Evolutionary conservation across 2,113 vertebrate genomes (phyloP).

Genomic region (Climacteris rufus): DNA sequence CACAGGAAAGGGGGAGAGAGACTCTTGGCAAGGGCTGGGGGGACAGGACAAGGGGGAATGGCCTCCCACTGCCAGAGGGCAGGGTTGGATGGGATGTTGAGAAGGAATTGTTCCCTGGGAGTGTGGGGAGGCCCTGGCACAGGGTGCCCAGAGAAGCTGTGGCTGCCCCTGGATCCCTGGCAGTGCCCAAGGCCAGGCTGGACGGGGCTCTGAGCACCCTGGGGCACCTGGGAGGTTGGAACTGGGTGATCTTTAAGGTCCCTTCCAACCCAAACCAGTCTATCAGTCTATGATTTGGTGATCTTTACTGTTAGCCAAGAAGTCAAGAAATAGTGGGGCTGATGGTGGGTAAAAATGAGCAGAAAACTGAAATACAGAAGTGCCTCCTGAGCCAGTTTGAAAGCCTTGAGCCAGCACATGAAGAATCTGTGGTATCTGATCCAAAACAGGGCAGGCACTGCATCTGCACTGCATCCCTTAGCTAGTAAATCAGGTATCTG

Average conservation of each 20-base stretch:
- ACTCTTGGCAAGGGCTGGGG: neutral
- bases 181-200: rapidly evolving
- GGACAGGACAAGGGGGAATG: neutral
- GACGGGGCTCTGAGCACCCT: rapidly evolving
- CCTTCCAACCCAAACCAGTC: neutral
- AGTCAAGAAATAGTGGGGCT: neutral
- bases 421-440: neutral
- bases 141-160: neutral
- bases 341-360: neutral
- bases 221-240: no score
- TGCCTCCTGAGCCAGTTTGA: neutral
- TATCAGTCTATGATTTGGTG: neutral
- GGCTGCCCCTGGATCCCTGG: neutral
- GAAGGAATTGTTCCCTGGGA: neutral
- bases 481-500: neutral
- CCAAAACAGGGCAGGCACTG: neutral
- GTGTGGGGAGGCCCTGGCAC: neutral
- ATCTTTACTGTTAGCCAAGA: neutral
- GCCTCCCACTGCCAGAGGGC: rapidly evolving
- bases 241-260: rapidly evolving
- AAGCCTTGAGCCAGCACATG: neutral
- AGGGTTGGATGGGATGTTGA: rapidly evolving
- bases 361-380: neutral
- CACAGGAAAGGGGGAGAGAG: neutral
- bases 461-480: neutral